Percentiles rank a stretch among this genome's conserved stretches.
Conservation (phyloP, 2,888 invertebrate genomes). For the Callyntrura guangdongensis region DNA sequence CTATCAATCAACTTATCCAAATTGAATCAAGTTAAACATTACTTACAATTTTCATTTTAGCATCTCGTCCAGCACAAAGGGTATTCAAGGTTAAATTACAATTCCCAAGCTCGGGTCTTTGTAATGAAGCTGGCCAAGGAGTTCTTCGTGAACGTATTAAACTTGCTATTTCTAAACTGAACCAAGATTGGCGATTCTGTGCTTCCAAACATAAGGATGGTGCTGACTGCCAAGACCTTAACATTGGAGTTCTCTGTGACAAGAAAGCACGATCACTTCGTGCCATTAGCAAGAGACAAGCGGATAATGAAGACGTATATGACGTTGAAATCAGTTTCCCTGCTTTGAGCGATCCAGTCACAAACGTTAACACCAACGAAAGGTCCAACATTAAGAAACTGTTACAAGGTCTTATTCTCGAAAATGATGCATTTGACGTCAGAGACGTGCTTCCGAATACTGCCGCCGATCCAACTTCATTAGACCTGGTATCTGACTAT, state of each 20-base stretch:
- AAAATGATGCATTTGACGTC: conserved; percentile 97
- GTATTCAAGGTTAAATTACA: conserved; percentile 97
- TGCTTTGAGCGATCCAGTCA: conserved; percentile 95
- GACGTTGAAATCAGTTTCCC: conserved; percentile 93
- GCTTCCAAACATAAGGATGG: conserved; percentile 93
- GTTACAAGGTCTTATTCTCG: conserved; percentile 95
- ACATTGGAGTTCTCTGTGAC: conserved; percentile 96
- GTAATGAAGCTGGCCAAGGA: conserved; percentile 97
- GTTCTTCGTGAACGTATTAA: conserved; percentile 96
- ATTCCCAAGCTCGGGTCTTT: conserved; percentile 98
- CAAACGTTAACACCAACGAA: conserved; percentile 94
- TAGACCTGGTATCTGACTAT: conserved; percentile 95
- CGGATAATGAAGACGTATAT: conserved; percentile 90
- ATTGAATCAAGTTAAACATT: too few relatives aligned
- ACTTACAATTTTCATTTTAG: too few relatives aligned
- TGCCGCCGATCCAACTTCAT: conserved; percentile 96
- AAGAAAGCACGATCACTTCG: conserved; percentile 86
- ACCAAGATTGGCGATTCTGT: conserved; percentile 99
- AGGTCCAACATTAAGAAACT: conserved; percentile 93
- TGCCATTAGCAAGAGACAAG: conserved; percentile 88
- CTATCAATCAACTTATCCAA: too few relatives aligned
- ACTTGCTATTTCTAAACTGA: conserved; percentile 95
- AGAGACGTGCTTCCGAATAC: conserved; percentile 97
- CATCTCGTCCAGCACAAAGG: conserved; percentile 95
- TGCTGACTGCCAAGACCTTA: conserved; percentile 93